A percentile compares a stretch with the other conserved stretches of the same genome.
These are phyloP conservation scores for Himalopsyche phryganea DNA, from an alignment of 1,140 invertebrate genomes.

Conservation along the genomic window DNA sequence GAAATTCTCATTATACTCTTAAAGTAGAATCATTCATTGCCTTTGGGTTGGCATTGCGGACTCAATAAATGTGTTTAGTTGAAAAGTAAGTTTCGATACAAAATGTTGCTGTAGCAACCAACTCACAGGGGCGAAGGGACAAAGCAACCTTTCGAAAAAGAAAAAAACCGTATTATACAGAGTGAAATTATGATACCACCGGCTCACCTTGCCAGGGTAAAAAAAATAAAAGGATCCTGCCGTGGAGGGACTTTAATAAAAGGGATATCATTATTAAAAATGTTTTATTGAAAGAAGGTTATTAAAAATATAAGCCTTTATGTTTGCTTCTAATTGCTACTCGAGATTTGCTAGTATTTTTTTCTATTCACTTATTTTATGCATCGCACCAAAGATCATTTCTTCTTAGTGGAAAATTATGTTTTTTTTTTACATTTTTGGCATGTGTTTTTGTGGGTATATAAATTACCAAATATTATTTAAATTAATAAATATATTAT, in stretches of 20 bases:
- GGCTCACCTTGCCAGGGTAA: slow-evolving; percentile 1
- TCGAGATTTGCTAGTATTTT: no score
- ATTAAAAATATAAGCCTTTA: slow-evolving; percentile 9
- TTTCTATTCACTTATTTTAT: no score
- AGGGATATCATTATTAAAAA: slow-evolving; percentile 18
- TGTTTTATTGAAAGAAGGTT: background rate
- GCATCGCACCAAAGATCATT: no score
- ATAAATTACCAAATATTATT: no score
- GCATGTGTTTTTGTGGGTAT: no score
- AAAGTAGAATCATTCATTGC: slow-evolving; percentile 6
- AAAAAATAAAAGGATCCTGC: slow-evolving; percentile 7
- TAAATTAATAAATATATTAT: no score
- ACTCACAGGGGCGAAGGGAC: slow-evolving; percentile 5
- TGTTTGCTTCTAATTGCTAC: background rate
- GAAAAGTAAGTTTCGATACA: slow-evolving; percentile 2
- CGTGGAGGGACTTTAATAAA: slow-evolving; percentile 4
- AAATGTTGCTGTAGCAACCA: slow-evolving; percentile 17
- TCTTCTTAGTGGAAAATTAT: no score
- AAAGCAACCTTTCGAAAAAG: slow-evolving; percentile 16
- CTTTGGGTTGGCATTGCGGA: background rate
- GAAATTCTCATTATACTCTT: slow-evolving; percentile 5
- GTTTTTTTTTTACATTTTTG: no score
- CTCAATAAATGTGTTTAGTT: background rate
- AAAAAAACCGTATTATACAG: slow-evolving; percentile 6
- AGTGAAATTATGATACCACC: slow-evolving; percentile 5